A percentile compares a stretch with the other conserved stretches of the same genome.
Evolutionary conservation across 2,888 invertebrate species (phyloP).

Genomic region (Pasiphila rectangulata): DNA sequence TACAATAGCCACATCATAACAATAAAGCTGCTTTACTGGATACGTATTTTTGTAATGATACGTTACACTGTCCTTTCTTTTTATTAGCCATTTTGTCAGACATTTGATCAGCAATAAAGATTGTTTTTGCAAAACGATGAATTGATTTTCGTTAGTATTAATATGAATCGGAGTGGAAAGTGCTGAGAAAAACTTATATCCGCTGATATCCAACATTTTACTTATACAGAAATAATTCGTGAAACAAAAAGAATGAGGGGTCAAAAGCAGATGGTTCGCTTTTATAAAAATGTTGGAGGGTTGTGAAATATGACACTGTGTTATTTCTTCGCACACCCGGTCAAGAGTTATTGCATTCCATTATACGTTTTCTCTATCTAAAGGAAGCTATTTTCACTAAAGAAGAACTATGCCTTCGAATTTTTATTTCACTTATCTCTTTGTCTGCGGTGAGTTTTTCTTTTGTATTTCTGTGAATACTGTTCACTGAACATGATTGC

Average conservation of each 20-base stretch:
- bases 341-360: constrained; percentile 82
- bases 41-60: constrained; percentile 39
- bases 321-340: constrained; percentile 81
- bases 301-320: constrained; percentile 81
- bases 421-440: constrained; percentile 70
- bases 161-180: constrained; percentile 45
- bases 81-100: background rate
- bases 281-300: constrained; percentile 82
- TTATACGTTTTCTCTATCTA: constrained; percentile 80
- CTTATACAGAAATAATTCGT: constrained; percentile 76
- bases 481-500: background rate
- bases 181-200: constrained; percentile 51
- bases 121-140: background rate
- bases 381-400: constrained; percentile 79
- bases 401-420: constrained; percentile 75
- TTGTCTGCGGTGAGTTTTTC: constrained; percentile 44
- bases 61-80: too few species aligned
- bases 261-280: constrained; percentile 81
- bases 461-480: constrained; percentile 4
- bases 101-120: background rate
- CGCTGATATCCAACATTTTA: constrained; percentile 62
- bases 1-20: background rate
- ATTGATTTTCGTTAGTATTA: constrained; percentile 11
- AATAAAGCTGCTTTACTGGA: background rate
- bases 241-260: constrained; percentile 80